These are phyloP conservation scores for Formicarius rufipectus DNA, from an alignment of 2,113 vertebrate species.

Conservation along the genomic window DNA sequence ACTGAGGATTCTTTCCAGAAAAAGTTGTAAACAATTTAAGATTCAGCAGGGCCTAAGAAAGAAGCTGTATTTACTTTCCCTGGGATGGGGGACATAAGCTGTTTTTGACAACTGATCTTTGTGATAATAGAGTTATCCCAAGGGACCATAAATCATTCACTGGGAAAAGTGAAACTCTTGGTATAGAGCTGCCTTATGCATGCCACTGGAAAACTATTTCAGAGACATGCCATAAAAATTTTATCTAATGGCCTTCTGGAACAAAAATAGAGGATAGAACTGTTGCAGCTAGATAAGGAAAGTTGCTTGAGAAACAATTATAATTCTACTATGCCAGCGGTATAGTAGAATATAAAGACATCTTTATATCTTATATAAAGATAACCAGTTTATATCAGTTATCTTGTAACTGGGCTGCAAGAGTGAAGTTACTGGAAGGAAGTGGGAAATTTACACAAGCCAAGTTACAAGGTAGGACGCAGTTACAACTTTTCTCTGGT, in stretches of 20 bases:
- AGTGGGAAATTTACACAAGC: background rate
- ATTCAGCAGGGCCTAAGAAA: background rate
- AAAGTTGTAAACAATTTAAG: background rate
- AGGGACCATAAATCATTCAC: background rate
- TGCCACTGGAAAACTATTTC: background rate
- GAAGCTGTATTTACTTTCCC: background rate
- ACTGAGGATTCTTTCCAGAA: background rate
- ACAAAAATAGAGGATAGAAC: background rate
- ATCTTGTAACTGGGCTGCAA: background rate
- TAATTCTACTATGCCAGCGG: background rate
- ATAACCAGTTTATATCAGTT: background rate
- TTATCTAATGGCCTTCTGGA: background rate
- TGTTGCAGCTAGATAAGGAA: background rate
- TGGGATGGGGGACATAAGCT: background rate
- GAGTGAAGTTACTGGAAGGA: background rate
- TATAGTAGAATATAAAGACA: too few relatives aligned
- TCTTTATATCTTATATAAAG: too few relatives aligned
- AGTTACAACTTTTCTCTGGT: background rate
- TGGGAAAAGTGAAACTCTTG: background rate
- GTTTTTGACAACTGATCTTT: background rate
- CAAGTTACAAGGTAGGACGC: background rate
- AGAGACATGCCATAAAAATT: background rate
- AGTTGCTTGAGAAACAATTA: background rate
- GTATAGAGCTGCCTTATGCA: background rate
- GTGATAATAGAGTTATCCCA: background rate